These are phyloP conservation scores for Chionomys nivalis DNA, from an alignment of 2,113 vertebrate species.

Conservation along the genomic window DNA sequence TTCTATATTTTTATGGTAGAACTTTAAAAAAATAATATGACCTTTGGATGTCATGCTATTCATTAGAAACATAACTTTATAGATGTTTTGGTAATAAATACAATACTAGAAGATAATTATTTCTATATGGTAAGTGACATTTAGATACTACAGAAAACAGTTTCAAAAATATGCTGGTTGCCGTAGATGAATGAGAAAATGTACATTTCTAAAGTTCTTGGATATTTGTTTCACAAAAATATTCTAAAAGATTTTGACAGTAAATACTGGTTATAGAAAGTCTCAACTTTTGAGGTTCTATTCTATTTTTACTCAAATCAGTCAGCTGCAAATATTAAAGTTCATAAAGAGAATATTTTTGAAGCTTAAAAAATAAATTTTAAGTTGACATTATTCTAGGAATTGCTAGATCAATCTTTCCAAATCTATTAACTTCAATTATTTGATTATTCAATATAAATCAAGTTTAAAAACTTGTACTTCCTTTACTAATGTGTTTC, in stretches of 20 bases:
- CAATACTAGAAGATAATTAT: background rate
- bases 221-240: conserved; percentile 33
- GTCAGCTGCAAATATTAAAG: conserved; percentile 25
- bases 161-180: conserved; percentile 14
- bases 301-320: background rate
- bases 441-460: background rate
- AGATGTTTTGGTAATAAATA: background rate
- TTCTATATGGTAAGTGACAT: conserved; percentile 25
- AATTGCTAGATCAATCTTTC: background rate
- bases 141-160: background rate
- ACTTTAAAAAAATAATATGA: background rate
- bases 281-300: background rate
- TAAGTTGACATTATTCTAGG: background rate
- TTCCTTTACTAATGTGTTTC: background rate
- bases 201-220: conserved; percentile 12
- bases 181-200: conserved; percentile 39
- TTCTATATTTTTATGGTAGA: background rate
- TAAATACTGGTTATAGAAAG: background rate
- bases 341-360: background rate
- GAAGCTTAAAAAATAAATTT: background rate
- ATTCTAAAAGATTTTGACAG: conserved; percentile 1
- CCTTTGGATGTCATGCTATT: background rate
- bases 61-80: background rate
- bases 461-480: background rate
- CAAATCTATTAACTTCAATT: background rate